Evolutionary conservation across 2,113 vertebrate genomes (phyloP), one percentile per base, ranked within the genome.

Genomic region (Forbesichthys agassizii): DNA sequence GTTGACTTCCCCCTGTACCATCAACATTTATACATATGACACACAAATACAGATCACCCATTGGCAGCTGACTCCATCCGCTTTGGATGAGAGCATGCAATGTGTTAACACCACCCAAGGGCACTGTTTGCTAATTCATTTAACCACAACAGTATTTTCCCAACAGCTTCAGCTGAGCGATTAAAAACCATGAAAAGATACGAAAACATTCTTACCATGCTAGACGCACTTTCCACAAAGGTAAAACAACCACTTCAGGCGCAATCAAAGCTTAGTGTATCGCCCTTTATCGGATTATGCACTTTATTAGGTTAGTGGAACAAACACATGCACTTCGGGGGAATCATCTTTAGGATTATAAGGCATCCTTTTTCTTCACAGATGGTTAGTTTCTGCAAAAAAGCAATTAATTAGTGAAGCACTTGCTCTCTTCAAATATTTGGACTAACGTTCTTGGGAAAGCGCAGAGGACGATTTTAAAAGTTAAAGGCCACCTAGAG

Each of bases 121-220:
- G 85, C 87, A 60, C 66, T 74, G 71, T 75, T 81, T 77, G 83
- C 79, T 88, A 84, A 88, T 90, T 88, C 79, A 62, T 90, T 89
- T 84, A 88, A 85, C 89, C 89, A 83, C 88, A 86, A 77, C 85
- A 85, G 75, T 85, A 82, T 88, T 88, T 88, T 70, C 73, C 74
- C 74, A 87, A 86, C 84, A 81, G 81, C 84, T 78, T 85, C 82
- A 68, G 84, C 68, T 58, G 68, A 54, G 75, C 86, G 87, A 85
- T 86, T 88, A 86, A 88, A 86, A 86, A 86, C 69, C 86, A 88
- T 89, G 87, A 90, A 84, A 86, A 86, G 83, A 85, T 88, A 84
- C 49, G 71, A 87, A 89, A 88, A 88, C 79, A 85, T 79, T 82
- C 83, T 88, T 84, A 84, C 69, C 83, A 83, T 86, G 87, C 79